Evolutionary conservation across 37 sponge, comb jelly and placozoan genomes (phyloP), one percentile per base, ranked within the genome.

Genomic region (Haliclona indistincta): DNA sequence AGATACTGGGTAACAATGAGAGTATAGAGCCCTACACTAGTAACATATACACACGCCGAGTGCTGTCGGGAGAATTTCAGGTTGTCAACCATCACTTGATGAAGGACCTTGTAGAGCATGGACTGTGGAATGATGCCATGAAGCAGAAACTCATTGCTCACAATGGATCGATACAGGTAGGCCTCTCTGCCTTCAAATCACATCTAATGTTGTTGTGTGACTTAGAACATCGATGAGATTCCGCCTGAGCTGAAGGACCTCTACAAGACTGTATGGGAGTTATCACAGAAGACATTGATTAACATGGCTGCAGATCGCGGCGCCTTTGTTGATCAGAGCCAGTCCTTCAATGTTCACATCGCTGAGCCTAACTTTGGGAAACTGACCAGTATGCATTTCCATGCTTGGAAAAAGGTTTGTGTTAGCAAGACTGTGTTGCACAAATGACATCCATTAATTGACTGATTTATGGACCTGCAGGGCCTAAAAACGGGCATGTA

Each of bases 401-500:
- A 98, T 68, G 99, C 90, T 23, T 98, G 99, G 99, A 95, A 95
- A 64, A 93, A 93, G 88, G 97, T 90, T 67, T 6, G 60, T 26
- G 4, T 26, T 29, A 22, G 63, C 7, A 26, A 25, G 26, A 61
- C 26, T 61, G 26, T 26, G 10, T 29, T 29, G n/a, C n/a, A n/a
- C n/a, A n/a, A n/a, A n/a, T n/a, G n/a, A n/a, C n/a, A 6, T 58
- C 30, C 30, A 15, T 10, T 58, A 6, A 10, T 10, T 6, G 13
- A 58, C 30, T 40, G 25, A n/a, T n/a, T n/a, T n/a, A n/a, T n/a
- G n/a, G n/a, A 20, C 29, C 11, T 38, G 17, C 58, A 93, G 94
- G 99, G 99, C 30, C 72, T 98, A 47, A 98, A 98, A 83, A 95
- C 96, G 4, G 99, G 99, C 2, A 98, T 98, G 99, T 98, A 98